A percentile compares a stretch with the other conserved stretches of the same genome.
These are phyloP conservation scores for Carassius auratus DNA, from an alignment of 2,113 vertebrate genomes.

Conservation along the genomic window DNA sequence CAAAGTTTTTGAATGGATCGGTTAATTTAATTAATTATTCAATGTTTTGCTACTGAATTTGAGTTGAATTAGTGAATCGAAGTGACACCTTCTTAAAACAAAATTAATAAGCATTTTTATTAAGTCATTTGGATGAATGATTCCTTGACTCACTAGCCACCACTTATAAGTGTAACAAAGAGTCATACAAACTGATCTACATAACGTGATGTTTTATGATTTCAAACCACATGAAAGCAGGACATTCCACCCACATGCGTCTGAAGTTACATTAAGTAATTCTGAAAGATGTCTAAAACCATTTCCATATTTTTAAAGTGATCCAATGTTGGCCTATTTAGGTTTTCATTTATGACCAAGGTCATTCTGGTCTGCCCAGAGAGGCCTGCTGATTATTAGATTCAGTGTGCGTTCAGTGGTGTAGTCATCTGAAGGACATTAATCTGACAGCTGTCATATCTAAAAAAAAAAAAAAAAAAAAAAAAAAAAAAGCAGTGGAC, in stretches of 20 bases:
- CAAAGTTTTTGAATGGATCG: too few relatives aligned
- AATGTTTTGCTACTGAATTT: too few relatives aligned
- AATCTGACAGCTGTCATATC: slow-evolving; percentile 42
- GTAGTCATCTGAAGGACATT: slow-evolving; percentile 38
- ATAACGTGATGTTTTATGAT: not conserved
- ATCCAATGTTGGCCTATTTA: slow-evolving; percentile 20
- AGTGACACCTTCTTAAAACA: not conserved
- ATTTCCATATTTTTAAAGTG: slow-evolving; percentile 30
- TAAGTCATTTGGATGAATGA: not conserved
- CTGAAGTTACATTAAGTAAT: not conserved
- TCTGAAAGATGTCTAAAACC: not conserved
- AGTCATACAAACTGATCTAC: not conserved
- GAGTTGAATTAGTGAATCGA: too few relatives aligned
- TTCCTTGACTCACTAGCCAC: not conserved
- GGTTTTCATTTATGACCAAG: slow-evolving; percentile 16
- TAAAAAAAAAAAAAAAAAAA: not conserved
- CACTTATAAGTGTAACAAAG: not conserved
- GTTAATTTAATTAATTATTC: too few relatives aligned
- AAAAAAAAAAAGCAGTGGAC: not conserved
- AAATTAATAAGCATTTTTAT: not conserved
- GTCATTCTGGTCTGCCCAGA: not conserved
- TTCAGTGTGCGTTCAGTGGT: slow-evolving; percentile 8
- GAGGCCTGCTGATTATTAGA: not conserved
- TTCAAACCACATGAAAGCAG: not conserved
- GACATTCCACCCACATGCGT: not conserved